Evolutionary conservation across 2,113 vertebrate genomes (phyloP).

Genomic region (Phalacrocorax pelagicus): DNA sequence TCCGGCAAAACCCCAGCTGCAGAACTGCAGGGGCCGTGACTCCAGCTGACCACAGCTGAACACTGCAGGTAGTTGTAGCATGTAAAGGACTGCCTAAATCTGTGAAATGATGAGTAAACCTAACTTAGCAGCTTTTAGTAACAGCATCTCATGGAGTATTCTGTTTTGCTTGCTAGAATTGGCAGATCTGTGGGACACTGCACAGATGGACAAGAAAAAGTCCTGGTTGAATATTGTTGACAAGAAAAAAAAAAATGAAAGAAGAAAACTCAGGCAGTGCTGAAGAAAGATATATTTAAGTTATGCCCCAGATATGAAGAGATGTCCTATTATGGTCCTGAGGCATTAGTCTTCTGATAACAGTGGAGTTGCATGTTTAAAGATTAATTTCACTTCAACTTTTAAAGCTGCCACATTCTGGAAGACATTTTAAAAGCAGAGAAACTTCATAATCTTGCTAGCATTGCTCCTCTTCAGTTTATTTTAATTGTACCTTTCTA

Average conservation of each 20-base stretch:
- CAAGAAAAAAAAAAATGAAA: neutral
- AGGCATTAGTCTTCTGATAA: neutral
- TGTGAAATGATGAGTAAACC: neutral
- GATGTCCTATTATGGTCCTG: neutral
- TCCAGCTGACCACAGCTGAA: neutral
- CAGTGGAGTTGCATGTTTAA: neutral
- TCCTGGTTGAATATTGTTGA: neutral
- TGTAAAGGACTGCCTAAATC: neutral
- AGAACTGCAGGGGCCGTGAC: neutral
- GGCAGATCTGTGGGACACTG: neutral
- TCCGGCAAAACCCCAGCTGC: neutral
- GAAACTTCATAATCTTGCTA: neutral
- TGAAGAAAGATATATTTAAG: neutral
- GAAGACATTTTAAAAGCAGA: neutral
- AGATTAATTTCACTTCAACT: constrained; percentile 1
- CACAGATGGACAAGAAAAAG: neutral
- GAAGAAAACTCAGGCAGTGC: neutral
- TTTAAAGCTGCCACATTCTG: neutral
- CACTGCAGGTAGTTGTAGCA: neutral
- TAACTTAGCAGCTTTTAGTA: neutral
- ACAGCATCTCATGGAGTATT: neutral
- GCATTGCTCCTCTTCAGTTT: neutral
- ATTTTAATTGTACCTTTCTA: neutral
- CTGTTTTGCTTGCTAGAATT: neutral
- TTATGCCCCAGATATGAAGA: neutral